Evolutionary conservation across 2,797 vertebrate genomes (phyloP).

Genomic region (Sphenopsis melanotis): DNA sequence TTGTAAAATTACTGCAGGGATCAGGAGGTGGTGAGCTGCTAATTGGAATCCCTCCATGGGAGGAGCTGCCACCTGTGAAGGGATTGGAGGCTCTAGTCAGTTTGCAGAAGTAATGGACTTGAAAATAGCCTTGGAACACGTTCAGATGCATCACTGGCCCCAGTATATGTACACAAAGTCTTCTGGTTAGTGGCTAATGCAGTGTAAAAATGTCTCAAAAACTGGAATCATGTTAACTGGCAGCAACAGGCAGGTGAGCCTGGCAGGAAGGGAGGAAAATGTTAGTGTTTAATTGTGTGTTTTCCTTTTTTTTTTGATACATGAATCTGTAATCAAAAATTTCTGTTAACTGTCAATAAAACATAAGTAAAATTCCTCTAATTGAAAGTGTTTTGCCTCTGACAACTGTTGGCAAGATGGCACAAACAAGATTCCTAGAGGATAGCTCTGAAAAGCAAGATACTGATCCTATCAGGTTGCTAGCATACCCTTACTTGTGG

Average conservation of each 20-base stretch:
- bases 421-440: not conserved
- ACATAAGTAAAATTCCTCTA: not conserved
- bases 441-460: not conserved
- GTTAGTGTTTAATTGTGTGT: not conserved
- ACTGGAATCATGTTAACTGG: not conserved
- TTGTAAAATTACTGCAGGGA: constrained; percentile 9
- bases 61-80: constrained; percentile 9
- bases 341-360: not conserved
- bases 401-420: not conserved
- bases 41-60: not conserved
- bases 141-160: not conserved
- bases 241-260: not conserved
- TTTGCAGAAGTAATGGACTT: constrained; percentile 51
- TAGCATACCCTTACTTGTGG: not conserved
- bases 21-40: not conserved
- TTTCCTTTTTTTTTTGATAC: not conserved
- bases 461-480: not conserved
- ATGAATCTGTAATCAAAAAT: not conserved
- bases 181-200: not conserved
- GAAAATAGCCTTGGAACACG: constrained; percentile 42
- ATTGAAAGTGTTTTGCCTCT: not conserved
- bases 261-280: not conserved
- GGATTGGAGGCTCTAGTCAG: not conserved
- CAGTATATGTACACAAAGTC: not conserved
- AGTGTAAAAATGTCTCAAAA: not conserved